Conservation (phyloP, 1,140 invertebrate species). For the Bombus confusus region DNA sequence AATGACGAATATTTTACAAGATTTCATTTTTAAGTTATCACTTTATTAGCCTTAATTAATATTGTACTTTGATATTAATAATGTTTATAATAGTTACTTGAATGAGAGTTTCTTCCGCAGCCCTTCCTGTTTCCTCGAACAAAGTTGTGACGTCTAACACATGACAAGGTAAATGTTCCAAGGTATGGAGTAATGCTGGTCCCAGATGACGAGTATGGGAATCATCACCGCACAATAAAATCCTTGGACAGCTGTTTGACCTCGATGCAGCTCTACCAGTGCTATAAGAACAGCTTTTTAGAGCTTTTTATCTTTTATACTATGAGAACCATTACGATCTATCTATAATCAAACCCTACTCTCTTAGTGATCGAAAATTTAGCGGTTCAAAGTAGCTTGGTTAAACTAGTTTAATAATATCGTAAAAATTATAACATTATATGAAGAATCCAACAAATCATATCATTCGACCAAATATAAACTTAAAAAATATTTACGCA, state of each 20-base stretch:
- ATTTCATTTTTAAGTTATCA: background rate
- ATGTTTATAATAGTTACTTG: constrained; percentile 81
- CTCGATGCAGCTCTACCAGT: constrained; percentile 65
- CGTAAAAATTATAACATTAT: background rate
- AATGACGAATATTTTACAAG: background rate
- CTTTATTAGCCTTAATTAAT: too few relatives aligned
- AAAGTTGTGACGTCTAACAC: constrained; percentile 77
- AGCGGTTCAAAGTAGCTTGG: background rate
- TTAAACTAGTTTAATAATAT: background rate
- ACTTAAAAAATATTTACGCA: background rate
- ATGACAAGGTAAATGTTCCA: constrained; percentile 80
- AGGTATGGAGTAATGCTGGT: constrained; percentile 77
- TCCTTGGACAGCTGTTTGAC: constrained; percentile 75
- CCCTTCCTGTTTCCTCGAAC: constrained; percentile 82
- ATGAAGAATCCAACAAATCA: too few relatives aligned
- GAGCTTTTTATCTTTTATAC: background rate
- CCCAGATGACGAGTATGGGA: constrained; percentile 81
- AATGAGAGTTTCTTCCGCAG: constrained; percentile 86
- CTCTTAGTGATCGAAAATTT: background rate
- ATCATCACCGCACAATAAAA: constrained; percentile 80
- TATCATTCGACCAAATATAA: too few relatives aligned
- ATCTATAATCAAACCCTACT: background rate
- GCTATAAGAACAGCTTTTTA: constrained; percentile 52
- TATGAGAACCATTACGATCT: background rate
- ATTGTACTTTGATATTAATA: too few relatives aligned